Evolutionary conservation across 1,140 invertebrate species (phyloP), one percentile per base, ranked within the genome.

Genomic region (Apis florea): DNA sequence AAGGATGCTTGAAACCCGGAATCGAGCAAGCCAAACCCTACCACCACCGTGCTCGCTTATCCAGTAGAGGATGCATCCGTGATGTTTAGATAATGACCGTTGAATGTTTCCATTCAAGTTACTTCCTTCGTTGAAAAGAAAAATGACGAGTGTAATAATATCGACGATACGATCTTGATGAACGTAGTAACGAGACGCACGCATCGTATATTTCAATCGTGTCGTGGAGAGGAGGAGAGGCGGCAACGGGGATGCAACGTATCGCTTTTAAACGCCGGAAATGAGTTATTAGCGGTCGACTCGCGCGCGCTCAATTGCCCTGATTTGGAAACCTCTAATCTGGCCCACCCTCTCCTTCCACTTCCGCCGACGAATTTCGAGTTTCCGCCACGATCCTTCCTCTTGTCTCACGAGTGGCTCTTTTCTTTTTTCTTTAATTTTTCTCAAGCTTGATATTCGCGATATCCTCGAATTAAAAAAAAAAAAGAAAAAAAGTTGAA

Each of bases 271-370:
- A 85, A 83, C 78, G 79, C 79, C 82, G 87, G 87, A 89, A 86
- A 84, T 82, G 82, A 88, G 79, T 84, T 86, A 89, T 89, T 88
- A 89, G 82, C 79, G 73, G 69, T 66, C 71, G 66, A 78, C 78
- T 74, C 73, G 77, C 82, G 59, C 76, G 70, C 71, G 79, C 71
- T 87, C 86, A 87, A 87, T 87, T 87, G 86, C 86, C 78, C 85
- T 86, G 86, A 87, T 87, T 87, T 87, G 86, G 85, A 87, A 87
- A 87, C 82, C 85, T 86, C 82, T 79, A 83, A 87, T 69, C 81
- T 74, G 61, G n/a, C 15, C 84, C 72, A 40, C 31, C 24, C n/a
- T 49, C 21, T 6, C 2, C 49, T 21, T 24, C 54, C 53, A 59
- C 31, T 71, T 70, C 69, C 71, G 75, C 53, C 72, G 24, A 87